phyloP scores from a whole-genome alignment of 2,113 vertebrate species.

The Lagopus leucura region DNA sequence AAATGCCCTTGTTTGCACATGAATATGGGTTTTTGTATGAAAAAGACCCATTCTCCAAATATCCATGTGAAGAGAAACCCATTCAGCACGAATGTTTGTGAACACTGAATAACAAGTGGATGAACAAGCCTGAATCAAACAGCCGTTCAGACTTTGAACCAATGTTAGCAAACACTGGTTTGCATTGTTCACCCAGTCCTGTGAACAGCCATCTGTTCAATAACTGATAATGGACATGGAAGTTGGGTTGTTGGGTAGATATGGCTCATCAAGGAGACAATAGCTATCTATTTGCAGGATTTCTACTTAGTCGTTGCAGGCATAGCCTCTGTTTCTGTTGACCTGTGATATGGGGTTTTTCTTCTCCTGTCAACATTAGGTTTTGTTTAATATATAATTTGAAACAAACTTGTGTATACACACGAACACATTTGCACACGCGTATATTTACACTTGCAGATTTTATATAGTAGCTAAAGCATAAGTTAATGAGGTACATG shows the following conservation, averaged over 20 bases:
- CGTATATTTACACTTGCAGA: neutral
- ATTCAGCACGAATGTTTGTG: conserved; percentile 67
- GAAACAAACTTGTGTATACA: neutral
- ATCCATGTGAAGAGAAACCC: conserved; percentile 69
- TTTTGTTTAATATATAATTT: neutral
- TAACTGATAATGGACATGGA: conserved; percentile 70
- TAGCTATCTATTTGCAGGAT: conserved; percentile 36
- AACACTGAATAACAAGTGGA: conserved; percentile 70
- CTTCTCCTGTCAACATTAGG: neutral
- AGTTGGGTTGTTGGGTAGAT: conserved; percentile 65
- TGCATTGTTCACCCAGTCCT: conserved; percentile 62
- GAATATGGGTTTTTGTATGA: conserved; percentile 64
- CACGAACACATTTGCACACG: neutral
- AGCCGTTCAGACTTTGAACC: conserved; percentile 72
- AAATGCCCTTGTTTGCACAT: conserved; percentile 72
- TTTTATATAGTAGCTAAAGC: neutral
- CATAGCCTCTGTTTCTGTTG: neutral
- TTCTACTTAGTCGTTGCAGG: conserved; percentile 16
- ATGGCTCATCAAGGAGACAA: conserved; percentile 62
- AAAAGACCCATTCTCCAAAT: conserved; percentile 70
- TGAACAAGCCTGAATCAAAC: conserved; percentile 68
- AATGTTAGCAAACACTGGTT: conserved; percentile 58
- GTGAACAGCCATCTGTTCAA: conserved; percentile 70
- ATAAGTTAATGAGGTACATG: neutral
- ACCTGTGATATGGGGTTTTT: neutral